Evolutionary conservation across 2,113 vertebrate genomes (phyloP).

Genomic region (Corythornis madagascariensis): DNA sequence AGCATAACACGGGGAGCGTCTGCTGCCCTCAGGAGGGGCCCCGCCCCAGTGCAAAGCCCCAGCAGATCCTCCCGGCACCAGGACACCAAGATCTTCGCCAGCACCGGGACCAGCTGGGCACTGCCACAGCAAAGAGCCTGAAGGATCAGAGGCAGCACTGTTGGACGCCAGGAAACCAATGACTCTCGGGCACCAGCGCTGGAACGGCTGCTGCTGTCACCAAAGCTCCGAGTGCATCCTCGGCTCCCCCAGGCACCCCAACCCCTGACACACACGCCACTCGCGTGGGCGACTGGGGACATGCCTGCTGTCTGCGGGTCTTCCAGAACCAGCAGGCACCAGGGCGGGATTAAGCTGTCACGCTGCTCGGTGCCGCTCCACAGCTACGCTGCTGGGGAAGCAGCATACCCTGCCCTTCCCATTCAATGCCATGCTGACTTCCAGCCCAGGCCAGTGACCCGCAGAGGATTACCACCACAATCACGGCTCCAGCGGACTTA

Average conservation of each 20-base stretch:
- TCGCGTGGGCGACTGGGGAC: accelerated
- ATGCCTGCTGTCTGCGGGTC: neutral
- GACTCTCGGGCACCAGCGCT: neutral
- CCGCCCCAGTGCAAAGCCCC: neutral
- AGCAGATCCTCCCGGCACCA: neutral
- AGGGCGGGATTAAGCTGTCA: neutral
- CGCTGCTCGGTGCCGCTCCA: neutral
- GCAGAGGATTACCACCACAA: slow-evolving; percentile 32
- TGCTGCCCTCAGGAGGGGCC: neutral
- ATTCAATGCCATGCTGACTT: neutral
- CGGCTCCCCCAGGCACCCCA: neutral
- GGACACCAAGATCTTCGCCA: accelerated
- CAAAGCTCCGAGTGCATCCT: accelerated
- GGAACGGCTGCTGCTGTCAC: neutral
- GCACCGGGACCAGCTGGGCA: neutral
- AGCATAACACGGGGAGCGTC: accelerated
- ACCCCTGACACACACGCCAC: accelerated
- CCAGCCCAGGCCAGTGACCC: neutral
- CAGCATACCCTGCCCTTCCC: neutral
- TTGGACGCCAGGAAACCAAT: accelerated
- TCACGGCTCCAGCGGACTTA: neutral
- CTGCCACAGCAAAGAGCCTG: neutral
- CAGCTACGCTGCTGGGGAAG: accelerated
- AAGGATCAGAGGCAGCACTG: neutral
- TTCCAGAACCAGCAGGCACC: neutral